Evolutionary conservation across 2,113 vertebrate species (phyloP).

Genomic region (Leptosomus discolor): DNA sequence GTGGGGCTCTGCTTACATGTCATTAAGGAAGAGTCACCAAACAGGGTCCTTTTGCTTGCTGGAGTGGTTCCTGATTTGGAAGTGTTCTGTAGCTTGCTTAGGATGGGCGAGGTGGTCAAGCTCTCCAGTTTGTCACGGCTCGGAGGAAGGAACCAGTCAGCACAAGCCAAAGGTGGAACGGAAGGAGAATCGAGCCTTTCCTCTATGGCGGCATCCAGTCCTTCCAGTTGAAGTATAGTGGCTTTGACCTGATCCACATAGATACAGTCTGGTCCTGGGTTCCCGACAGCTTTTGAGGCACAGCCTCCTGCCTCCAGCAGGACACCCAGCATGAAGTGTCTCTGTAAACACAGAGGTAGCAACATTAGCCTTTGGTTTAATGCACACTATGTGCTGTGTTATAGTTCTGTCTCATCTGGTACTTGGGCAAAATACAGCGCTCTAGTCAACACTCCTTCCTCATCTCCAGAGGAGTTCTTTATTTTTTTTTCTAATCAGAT

Average conservation of each 20-base stretch:
- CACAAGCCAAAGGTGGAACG: slow-evolving; percentile 82
- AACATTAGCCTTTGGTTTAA: neutral
- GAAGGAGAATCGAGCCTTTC: slow-evolving; percentile 79
- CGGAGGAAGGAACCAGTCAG: slow-evolving; percentile 88
- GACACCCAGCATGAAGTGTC: slow-evolving; percentile 89
- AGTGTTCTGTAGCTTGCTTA: slow-evolving; percentile 78
- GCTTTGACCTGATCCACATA: slow-evolving; percentile 94
- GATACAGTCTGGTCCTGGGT: slow-evolving; percentile 89
- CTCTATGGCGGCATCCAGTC: slow-evolving; percentile 78
- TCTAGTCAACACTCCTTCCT: neutral
- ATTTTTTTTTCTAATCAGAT: neutral
- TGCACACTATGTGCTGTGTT: neutral
- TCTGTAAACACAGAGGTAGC: slow-evolving; percentile 68
- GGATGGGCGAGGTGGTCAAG: slow-evolving; percentile 73
- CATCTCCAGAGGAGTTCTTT: neutral
- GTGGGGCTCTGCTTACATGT: slow-evolving; percentile 76
- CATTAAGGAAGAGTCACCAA: slow-evolving; percentile 71
- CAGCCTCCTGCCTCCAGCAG: slow-evolving; percentile 91
- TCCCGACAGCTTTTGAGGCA: slow-evolving; percentile 79
- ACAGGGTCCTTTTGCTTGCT: slow-evolving; percentile 75
- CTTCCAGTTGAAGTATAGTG: slow-evolving; percentile 87
- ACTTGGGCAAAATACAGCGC: neutral
- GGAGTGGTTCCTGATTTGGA: slow-evolving; percentile 60
- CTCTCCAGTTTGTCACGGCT: slow-evolving; percentile 76
- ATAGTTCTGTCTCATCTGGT: neutral